Conservation (phyloP, 2,888 invertebrate species). For the Conomelus anceps region DNA sequence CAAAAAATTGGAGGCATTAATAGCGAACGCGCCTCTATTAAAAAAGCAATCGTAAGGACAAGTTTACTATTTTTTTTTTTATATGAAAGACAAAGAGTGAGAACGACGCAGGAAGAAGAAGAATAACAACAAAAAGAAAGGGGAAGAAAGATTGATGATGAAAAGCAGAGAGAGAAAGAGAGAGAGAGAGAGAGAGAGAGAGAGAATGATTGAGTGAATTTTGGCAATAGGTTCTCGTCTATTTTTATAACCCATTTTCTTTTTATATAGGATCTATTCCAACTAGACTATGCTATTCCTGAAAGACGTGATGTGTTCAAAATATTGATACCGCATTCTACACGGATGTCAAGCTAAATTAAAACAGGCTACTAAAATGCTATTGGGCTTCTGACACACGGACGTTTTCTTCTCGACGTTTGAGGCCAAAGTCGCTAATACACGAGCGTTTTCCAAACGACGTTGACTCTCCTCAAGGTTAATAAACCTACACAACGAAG, state of each 20-base stretch:
- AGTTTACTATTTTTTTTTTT: neutral
- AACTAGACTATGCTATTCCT: neutral
- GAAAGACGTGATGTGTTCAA: neutral
- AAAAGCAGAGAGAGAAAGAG: neutral
- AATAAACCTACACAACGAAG: neutral
- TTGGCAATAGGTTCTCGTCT: neutral
- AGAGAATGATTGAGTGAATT: neutral
- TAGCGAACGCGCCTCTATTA: neutral
- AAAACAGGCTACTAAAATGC: neutral
- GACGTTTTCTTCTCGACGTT: neutral
- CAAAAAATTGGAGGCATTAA: neutral
- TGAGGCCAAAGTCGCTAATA: neutral
- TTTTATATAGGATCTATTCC: neutral
- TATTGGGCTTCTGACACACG: neutral
- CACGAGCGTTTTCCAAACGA: neutral
- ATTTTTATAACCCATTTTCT: neutral
- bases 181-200: neutral
- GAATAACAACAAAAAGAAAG: neutral
- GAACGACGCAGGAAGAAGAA: neutral
- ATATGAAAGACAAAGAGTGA: too few relatives aligned
- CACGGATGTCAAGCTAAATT: neutral
- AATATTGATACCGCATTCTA: neutral
- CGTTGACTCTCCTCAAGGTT: neutral
- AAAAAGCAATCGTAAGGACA: neutral
- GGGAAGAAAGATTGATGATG: neutral